Percentiles rank a stretch among this genome's conserved stretches.
Conservation (phyloP, 2,888 invertebrate species). For the Hololepta plana region DNA sequence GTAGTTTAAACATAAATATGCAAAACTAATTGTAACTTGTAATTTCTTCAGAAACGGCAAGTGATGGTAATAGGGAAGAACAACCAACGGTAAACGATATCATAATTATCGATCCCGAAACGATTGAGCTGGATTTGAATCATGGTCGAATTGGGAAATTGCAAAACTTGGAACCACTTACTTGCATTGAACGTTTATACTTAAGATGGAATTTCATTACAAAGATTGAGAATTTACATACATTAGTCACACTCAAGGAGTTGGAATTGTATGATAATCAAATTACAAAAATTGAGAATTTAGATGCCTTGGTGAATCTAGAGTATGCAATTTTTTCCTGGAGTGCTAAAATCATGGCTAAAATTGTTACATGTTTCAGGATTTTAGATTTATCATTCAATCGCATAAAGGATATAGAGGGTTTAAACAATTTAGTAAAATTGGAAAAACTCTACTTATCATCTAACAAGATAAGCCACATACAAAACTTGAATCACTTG, state of each 20-base stretch:
- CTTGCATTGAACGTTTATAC: slow-evolving; percentile 59
- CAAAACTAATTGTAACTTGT: too few species aligned
- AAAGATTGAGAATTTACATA: slow-evolving; percentile 75
- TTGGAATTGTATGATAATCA: slow-evolving; percentile 96
- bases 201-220: slow-evolving; percentile 91
- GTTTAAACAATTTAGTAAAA: slow-evolving; percentile 54
- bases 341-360: too few species aligned
- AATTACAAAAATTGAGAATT: slow-evolving; percentile 77
- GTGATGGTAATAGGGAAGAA: slow-evolving; percentile 1
- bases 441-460: slow-evolving; percentile 74
- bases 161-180: slow-evolving; percentile 64
- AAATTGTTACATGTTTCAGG: slow-evolving; percentile 31
- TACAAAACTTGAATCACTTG: slow-evolving; percentile 73
- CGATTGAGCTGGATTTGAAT: slow-evolving; percentile 68
- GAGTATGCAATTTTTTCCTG: too few species aligned
- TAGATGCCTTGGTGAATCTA: slow-evolving; percentile 71
- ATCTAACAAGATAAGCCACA: slow-evolving; percentile 73
- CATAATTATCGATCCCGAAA: slow-evolving; percentile 44
- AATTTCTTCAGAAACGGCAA: too few species aligned
- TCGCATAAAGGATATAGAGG: slow-evolving; percentile 71
- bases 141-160: slow-evolving; percentile 74
- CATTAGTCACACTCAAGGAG: slow-evolving; percentile 60
- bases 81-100: slow-evolving; percentile 35
- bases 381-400: slow-evolving; percentile 92
- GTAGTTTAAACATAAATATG: too few species aligned